A percentile compares a stretch with the other conserved stretches of the same genome.
Conservation (phyloP, 2,113 vertebrate species). For the Corythoichthys intestinalis region DNA sequence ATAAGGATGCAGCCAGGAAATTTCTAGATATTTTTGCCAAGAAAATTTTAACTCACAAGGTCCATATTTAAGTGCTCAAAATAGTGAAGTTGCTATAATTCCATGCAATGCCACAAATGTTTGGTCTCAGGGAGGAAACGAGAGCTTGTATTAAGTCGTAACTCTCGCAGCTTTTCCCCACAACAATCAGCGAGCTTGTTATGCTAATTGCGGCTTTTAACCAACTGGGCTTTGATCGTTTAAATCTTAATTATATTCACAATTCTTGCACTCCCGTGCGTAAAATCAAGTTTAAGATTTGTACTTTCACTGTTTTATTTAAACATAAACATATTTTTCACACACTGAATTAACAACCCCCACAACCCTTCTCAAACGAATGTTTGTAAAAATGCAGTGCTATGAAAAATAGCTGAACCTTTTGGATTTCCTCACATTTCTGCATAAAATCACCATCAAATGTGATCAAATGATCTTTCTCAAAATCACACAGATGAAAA, state of each 20-base stretch:
- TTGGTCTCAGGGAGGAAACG: not conserved
- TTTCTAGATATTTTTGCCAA: no score
- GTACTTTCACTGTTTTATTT: not conserved
- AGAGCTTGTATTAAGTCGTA: conserved; percentile 27
- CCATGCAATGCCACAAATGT: conserved; percentile 17
- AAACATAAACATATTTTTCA: not conserved
- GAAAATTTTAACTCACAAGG: not conserved
- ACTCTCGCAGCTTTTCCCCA: conserved; percentile 29
- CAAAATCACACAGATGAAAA: no score
- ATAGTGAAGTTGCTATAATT: conserved; percentile 18
- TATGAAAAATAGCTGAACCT: no score
- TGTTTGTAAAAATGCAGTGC: no score
- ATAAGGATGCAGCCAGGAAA: no score
- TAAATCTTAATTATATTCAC: conserved; percentile 30
- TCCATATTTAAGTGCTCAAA: not conserved
- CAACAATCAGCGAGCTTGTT: conserved; percentile 39
- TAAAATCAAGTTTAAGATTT: not conserved
- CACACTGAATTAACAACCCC: not conserved
- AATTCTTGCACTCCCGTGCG: conserved; percentile 6
- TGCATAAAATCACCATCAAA: no score
- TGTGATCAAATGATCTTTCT: no score
- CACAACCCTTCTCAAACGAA: no score
- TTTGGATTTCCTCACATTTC: no score
- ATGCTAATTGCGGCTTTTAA: conserved; percentile 38
- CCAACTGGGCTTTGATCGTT: conserved; percentile 17